These are phyloP conservation scores for Catharus bicknelli DNA, from an alignment of 2,113 vertebrate genomes.

Conservation along the genomic window DNA sequence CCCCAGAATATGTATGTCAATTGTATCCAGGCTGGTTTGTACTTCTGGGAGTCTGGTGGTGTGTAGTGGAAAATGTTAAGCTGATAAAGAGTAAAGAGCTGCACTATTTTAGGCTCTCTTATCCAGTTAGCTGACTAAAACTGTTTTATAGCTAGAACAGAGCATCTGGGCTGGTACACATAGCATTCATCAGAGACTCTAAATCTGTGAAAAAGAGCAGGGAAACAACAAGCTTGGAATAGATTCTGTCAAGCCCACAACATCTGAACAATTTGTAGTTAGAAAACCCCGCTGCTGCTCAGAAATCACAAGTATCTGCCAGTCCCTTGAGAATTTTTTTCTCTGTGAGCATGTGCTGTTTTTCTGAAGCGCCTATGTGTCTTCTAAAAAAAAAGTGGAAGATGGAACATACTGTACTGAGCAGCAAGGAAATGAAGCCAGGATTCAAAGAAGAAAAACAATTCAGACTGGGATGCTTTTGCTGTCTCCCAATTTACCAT, in stretches of 20 bases:
- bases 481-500: neutral
- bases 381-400: constrained; percentile 47
- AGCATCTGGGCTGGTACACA: constrained; percentile 55
- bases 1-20: constrained; percentile 1
- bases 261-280: constrained; percentile 67
- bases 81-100: constrained; percentile 69
- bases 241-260: constrained; percentile 59
- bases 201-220: constrained; percentile 58
- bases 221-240: constrained; percentile 62
- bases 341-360: constrained; percentile 62
- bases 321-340: constrained; percentile 46
- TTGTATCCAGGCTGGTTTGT: constrained; percentile 35
- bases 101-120: constrained; percentile 73
- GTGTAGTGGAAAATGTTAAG: constrained; percentile 67
- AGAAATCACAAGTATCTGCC: constrained; percentile 59
- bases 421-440: neutral
- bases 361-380: constrained; percentile 59
- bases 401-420: constrained; percentile 43
- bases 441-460: neutral
- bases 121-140: constrained; percentile 73
- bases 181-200: constrained; percentile 49
- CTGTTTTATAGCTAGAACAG: constrained; percentile 62
- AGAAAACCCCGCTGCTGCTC: constrained; percentile 48
- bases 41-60: constrained; percentile 2
- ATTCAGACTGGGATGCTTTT: neutral